Conservation (phyloP, 2,888 invertebrate species). For the Perizoma flavofasciatum region DNA sequence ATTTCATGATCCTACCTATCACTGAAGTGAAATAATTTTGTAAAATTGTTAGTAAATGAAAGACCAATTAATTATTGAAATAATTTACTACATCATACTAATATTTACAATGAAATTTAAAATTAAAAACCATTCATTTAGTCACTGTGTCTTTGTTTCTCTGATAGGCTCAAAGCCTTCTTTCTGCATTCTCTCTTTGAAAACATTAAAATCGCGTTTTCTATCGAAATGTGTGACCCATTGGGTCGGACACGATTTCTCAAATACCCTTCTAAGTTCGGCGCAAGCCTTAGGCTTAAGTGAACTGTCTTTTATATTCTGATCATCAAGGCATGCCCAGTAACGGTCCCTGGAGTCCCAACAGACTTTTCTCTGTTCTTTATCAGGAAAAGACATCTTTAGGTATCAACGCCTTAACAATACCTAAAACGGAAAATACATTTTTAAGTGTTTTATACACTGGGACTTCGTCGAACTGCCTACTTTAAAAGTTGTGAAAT, state of each 20-base stretch:
- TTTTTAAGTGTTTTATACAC: constrained; percentile 14
- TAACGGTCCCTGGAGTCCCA: constrained; percentile 94
- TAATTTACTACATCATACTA: constrained; percentile 72
- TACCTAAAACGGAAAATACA: constrained; percentile 64
- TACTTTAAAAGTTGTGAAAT: constrained; percentile 11
- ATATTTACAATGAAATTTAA: constrained; percentile 66
- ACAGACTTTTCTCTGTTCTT: constrained; percentile 90
- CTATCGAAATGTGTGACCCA: constrained; percentile 98
- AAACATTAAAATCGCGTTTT: constrained; percentile 93
- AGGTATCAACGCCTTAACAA: constrained; percentile 43
- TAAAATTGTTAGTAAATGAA: constrained; percentile 48
- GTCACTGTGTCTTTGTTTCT: constrained; percentile 54
- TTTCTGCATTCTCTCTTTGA: constrained; percentile 93
- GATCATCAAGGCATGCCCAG: constrained; percentile 94
- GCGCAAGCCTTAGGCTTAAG: constrained; percentile 84
- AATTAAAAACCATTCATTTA: constrained; percentile 38
- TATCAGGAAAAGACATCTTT: constrained; percentile 92
- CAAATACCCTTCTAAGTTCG: constrained; percentile 88
- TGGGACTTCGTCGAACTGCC: constrained; percentile 24
- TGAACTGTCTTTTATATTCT: constrained; percentile 85
- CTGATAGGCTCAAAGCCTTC: constrained; percentile 93
- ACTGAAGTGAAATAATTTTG: neutral
- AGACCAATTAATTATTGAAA: constrained; percentile 55
- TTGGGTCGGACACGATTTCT: constrained; percentile 90
- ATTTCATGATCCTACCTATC: constrained; percentile 12